Conservation (phyloP, 1,140 invertebrate species). For the Trialeurodes vaporariorum region DNA sequence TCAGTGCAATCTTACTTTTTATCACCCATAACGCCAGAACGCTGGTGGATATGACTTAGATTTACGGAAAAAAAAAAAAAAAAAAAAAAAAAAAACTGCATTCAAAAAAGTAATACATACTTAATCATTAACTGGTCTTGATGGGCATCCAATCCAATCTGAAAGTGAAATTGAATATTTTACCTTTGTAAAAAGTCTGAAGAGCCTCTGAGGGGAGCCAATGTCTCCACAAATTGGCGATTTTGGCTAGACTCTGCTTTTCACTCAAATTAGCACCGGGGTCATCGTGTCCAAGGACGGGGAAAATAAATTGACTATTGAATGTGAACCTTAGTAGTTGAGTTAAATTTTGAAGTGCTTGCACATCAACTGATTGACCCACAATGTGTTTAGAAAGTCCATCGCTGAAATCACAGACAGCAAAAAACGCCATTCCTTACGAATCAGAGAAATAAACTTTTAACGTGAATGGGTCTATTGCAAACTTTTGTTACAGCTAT, state of each 20-base stretch:
- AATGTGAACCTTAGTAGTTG: conserved; percentile 61
- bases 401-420: conserved; percentile 49
- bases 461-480: too few species aligned
- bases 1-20: too few species aligned
- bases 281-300: conserved; percentile 68
- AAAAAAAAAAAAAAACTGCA: too few species aligned
- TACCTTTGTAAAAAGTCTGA: conserved; percentile 62
- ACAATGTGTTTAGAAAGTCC: conserved; percentile 39
- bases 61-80: too few species aligned
- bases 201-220: conserved; percentile 69
- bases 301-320: conserved; percentile 68
- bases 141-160: too few species aligned
- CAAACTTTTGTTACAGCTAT: too few species aligned
- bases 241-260: conserved; percentile 37
- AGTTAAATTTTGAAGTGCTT: conserved; percentile 61
- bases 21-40: too few species aligned
- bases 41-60: neutral
- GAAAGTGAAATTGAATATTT: too few species aligned
- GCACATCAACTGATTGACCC: conserved; percentile 42
- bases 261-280: conserved; percentile 40
- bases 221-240: conserved; percentile 61
- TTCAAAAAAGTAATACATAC: too few species aligned
- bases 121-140: too few species aligned
- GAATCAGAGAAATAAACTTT: too few species aligned
- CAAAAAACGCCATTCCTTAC: too few species aligned